These are phyloP conservation scores for Numenius arquata DNA, from an alignment of 2,113 vertebrate genomes.

Conservation along the genomic window DNA sequence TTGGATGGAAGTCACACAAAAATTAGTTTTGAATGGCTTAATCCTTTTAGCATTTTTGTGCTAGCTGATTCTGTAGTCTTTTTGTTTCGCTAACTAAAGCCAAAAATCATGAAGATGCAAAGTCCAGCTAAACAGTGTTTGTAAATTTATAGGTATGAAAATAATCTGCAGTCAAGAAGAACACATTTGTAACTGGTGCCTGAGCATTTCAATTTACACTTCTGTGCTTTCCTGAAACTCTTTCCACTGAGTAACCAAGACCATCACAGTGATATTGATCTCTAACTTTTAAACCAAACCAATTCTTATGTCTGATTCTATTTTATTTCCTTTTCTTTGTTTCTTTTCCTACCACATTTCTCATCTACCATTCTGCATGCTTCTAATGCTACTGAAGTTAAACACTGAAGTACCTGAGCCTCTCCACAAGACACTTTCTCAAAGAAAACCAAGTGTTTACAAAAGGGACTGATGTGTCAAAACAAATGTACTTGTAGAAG, in stretches of 20 bases:
- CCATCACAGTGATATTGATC: not conserved
- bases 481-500: not conserved
- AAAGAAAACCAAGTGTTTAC: not conserved
- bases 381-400: not conserved
- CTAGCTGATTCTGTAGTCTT: not conserved
- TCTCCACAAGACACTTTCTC: not conserved
- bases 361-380: not conserved
- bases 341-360: not conserved
- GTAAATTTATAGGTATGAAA: not conserved
- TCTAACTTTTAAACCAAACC: not conserved
- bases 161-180: not conserved
- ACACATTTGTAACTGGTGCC: not conserved
- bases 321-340: not conserved
- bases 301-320: not conserved
- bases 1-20: not conserved
- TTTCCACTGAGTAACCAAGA: not conserved
- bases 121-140: not conserved
- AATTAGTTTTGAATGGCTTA: not conserved
- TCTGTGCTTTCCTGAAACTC: not conserved
- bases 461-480: not conserved
- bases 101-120: not conserved
- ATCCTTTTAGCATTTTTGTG: not conserved
- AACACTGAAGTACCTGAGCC: not conserved
- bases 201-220: not conserved
- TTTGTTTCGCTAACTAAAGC: not conserved